These are phyloP conservation scores for Stratiomys singularior DNA, from an alignment of 2,888 invertebrate species.

Conservation along the genomic window DNA sequence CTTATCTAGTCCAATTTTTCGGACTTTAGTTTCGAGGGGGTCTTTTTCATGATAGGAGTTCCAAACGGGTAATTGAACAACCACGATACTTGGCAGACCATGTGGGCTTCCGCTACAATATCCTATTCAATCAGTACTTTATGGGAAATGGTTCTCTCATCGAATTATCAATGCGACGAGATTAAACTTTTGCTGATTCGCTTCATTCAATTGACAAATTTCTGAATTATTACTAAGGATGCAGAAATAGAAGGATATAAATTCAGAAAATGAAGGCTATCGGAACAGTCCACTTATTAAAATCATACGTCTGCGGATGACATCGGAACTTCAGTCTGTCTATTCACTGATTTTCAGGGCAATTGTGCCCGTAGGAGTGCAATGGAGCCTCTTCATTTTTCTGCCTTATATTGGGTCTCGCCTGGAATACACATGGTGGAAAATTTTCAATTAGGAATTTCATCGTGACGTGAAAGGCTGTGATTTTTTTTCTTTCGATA, in stretches of 20 bases:
- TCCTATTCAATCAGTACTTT: too few species aligned
- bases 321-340: slow-evolving; percentile 31
- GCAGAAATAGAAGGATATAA: slow-evolving; percentile 20
- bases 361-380: background rate
- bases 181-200: too few species aligned
- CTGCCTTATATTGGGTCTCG: background rate
- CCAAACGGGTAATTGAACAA: too few species aligned
- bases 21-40: too few species aligned
- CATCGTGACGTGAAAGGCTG: slow-evolving; percentile 44
- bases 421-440: slow-evolving; percentile 36
- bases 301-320: slow-evolving; percentile 15
- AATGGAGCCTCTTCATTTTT: background rate
- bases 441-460: slow-evolving; percentile 49
- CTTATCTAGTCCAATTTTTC: too few species aligned
- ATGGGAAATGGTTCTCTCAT: too few species aligned
- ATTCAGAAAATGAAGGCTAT: slow-evolving; percentile 10
- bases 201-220: slow-evolving; percentile 26
- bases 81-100: too few species aligned
- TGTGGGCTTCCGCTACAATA: too few species aligned
- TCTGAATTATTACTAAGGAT: background rate
- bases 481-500: slow-evolving; percentile 45
- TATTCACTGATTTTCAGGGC: slow-evolving; percentile 15
- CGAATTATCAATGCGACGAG: too few species aligned
- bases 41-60: too few species aligned
- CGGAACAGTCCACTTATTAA: slow-evolving; percentile 34